These are phyloP conservation scores for Brachypteracias leptosomus DNA, from an alignment of 2,113 vertebrate genomes.

Conservation along the genomic window DNA sequence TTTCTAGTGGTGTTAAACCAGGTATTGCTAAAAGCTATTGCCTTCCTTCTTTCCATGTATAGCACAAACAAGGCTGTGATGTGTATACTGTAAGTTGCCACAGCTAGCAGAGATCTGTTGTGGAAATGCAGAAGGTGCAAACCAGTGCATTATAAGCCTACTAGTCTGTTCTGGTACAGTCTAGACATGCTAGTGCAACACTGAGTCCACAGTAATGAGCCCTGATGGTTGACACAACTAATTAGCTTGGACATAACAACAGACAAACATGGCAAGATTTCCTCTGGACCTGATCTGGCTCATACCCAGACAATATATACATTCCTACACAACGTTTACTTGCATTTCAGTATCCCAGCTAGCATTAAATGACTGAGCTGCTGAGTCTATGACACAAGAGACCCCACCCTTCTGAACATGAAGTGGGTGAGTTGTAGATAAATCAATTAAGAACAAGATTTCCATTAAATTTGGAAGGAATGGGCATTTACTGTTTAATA, in stretches of 20 bases:
- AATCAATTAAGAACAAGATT: neutral
- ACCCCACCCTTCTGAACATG: fast-evolving
- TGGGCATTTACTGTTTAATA: neutral
- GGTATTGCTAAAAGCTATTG: neutral
- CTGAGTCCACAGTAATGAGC: neutral
- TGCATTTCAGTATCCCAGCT: neutral
- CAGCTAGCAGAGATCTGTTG: neutral
- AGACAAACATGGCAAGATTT: neutral
- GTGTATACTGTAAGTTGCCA: neutral
- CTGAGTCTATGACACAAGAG: neutral
- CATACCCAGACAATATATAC: neutral
- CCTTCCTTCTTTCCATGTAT: neutral
- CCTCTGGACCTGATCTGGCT: neutral
- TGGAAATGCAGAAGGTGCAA: neutral
- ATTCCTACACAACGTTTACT: neutral
- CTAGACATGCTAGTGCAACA: neutral
- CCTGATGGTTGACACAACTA: neutral
- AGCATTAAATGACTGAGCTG: neutral
- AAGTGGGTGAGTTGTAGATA: neutral
- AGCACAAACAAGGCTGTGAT: neutral
- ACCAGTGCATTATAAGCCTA: neutral
- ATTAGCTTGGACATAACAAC: neutral
- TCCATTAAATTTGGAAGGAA: neutral
- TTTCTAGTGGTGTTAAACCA: neutral
- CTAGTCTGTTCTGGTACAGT: neutral